A percentile compares a stretch with the other conserved stretches of the same genome.
Evolutionary conservation across 2,797 vertebrate genomes (phyloP).

Genomic region (Cercopithecus neglectus): DNA sequence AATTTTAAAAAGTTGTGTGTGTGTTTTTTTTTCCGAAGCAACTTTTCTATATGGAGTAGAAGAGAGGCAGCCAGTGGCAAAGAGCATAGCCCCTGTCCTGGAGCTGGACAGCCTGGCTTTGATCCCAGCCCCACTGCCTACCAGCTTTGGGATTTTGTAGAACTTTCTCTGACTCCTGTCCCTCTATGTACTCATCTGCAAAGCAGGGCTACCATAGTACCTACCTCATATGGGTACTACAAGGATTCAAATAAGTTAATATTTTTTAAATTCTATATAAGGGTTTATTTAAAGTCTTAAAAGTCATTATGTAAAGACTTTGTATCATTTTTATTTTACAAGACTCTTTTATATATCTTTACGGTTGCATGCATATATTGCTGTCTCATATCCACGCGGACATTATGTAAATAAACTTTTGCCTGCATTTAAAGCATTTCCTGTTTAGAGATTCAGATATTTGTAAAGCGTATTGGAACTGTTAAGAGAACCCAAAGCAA

Average conservation of each 20-base stretch:
- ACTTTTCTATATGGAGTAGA: not conserved
- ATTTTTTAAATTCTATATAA: not conserved
- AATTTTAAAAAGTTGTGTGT: not conserved
- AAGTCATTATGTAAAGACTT: not conserved
- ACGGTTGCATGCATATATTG: not conserved
- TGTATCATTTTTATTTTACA: not conserved
- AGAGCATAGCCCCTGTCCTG: not conserved
- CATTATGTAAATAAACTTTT: not conserved
- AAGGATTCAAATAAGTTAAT: not conserved
- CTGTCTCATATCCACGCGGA: not conserved
- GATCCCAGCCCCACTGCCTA: not conserved
- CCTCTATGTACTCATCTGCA: not conserved
- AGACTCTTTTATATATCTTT: not conserved
- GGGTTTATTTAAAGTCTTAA: constrained; percentile 10
- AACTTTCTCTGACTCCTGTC: not conserved
- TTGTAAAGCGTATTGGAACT: not conserved
- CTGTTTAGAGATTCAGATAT: not conserved
- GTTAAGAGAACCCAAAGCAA: not conserved
- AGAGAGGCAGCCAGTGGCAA: not conserved
- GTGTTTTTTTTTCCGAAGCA: not conserved
- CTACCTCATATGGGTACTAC: not conserved
- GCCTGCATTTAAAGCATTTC: not conserved
- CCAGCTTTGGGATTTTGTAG: not conserved
- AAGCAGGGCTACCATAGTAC: not conserved
- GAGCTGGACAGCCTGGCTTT: not conserved